Evolutionary conservation across 2,797 vertebrate species (phyloP), one percentile per base, ranked within the genome.

Genomic region (Anguilla marmorata): DNA sequence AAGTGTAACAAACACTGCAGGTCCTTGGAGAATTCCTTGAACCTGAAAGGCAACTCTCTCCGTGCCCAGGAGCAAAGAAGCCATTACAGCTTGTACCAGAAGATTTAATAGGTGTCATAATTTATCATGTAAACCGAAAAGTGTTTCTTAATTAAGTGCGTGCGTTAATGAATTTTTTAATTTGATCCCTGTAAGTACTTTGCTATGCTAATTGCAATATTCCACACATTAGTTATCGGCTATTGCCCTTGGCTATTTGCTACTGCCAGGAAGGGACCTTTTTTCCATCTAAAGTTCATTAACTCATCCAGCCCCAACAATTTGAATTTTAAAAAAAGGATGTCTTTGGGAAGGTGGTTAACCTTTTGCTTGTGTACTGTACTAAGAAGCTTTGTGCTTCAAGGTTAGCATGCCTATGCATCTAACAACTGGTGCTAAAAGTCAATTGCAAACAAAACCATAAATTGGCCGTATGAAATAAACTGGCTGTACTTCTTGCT

Each of bases 61-160:
- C 96, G 94, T 96, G 95, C 96, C 97, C 96, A 92, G 97, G 96
- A 99, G 98, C 97, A 95, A 96, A 96, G 96, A 96, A 97, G 96
- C 96, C 97, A 98, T 99, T 98, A 98, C 93, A 95, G 97, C 96
- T 96, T 96, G 96, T 96, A 97, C 96, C 93, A 91, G 96, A 97
- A 98, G 97, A 99, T 99, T 99, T 99, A 99, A 99, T 99, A 98
- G 98, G 97, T 99, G 98, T 99, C 98, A 99, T 99, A 99, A 99
- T 99, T 99, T 99, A 99, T 99, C 98, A 99, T 97, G 97, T 98
- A 98, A 97, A 98, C 97, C 92, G 94, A 99, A 99, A 99, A 99
- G 97, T 99, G 98, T 98, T 99, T 99, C 98, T 99, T 99, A 99
- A 99, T 99, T 99, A 99, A 99, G 98, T 98, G 97, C 93, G 96